Evolutionary conservation across 2,113 vertebrate species (phyloP).

Genomic region (Perca schrenkii): DNA sequence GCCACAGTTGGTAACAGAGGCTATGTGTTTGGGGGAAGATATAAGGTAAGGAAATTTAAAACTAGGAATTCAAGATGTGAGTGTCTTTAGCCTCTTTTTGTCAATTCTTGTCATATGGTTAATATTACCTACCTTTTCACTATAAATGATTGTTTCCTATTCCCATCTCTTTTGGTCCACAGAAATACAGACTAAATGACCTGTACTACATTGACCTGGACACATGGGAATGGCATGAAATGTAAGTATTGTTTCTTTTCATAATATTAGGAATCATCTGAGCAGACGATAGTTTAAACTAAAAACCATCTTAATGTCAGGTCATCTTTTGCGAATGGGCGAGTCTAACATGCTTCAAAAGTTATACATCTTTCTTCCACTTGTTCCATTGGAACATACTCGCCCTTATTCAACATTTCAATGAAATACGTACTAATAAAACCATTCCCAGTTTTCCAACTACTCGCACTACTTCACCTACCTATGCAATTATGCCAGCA

Average conservation of each 20-base stretch:
- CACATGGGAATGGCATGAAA: constrained; percentile 95
- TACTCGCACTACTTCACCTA: too few relatives aligned
- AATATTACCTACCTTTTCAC: not conserved
- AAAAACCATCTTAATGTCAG: not conserved
- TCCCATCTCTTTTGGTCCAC: not conserved
- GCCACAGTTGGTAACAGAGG: constrained; percentile 93
- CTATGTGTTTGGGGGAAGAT: constrained; percentile 95
- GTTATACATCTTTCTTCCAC: not conserved
- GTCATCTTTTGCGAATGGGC: not conserved
- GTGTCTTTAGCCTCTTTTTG: not conserved
- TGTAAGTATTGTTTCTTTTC: constrained; percentile 83
- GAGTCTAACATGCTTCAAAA: not conserved
- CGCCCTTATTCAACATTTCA: not conserved
- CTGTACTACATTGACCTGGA: constrained; percentile 94
- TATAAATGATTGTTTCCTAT: not conserved
- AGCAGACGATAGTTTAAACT: not conserved
- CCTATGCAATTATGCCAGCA: too few relatives aligned
- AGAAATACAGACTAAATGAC: constrained; percentile 95
- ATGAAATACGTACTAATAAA: too few relatives aligned
- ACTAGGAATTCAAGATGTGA: too few relatives aligned
- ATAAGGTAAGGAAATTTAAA: constrained; percentile 83
- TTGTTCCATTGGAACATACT: not conserved
- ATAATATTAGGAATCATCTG: not conserved
- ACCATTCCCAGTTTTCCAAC: too few relatives aligned
- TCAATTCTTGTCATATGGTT: not conserved